phyloP scores from a whole-genome alignment of 2,888 invertebrate species.

The Drosophila helvetica region DNA sequence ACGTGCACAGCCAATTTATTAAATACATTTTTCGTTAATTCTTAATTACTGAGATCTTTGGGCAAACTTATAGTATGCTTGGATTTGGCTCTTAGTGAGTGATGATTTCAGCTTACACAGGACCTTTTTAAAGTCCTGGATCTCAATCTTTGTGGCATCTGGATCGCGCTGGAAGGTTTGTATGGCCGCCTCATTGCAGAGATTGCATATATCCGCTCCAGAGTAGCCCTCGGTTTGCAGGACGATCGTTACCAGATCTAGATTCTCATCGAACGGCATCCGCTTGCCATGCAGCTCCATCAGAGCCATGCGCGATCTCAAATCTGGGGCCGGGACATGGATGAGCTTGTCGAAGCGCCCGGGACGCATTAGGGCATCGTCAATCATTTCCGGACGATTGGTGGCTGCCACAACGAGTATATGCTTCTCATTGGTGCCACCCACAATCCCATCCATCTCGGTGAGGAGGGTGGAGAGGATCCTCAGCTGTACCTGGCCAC shows the following conservation, averaged over 20 bases:
- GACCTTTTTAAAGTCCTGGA: constrained; percentile 83
- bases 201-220: constrained; percentile 87
- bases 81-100: constrained; percentile 81
- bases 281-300: constrained; percentile 83
- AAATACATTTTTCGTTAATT: neutral
- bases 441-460: constrained; percentile 88
- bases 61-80: constrained; percentile 82
- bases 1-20: neutral
- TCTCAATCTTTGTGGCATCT: constrained; percentile 75
- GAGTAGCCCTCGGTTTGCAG: constrained; percentile 85
- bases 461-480: constrained; percentile 87
- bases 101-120: constrained; percentile 83
- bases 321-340: constrained; percentile 86
- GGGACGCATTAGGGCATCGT: constrained; percentile 87
- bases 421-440: constrained; percentile 60
- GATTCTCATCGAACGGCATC: constrained; percentile 84
- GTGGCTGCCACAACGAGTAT: constrained; percentile 88
- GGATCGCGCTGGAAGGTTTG: constrained; percentile 85
- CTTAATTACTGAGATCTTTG: constrained; percentile 51
- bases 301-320: constrained; percentile 84
- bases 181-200: constrained; percentile 87
- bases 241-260: constrained; percentile 84
- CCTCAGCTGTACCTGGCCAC: constrained; percentile 85
- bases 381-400: constrained; percentile 87
- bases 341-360: constrained; percentile 87